These are phyloP conservation scores for Neocrepidodera transversa DNA, from an alignment of 2,888 invertebrate species.

Conservation along the genomic window DNA sequence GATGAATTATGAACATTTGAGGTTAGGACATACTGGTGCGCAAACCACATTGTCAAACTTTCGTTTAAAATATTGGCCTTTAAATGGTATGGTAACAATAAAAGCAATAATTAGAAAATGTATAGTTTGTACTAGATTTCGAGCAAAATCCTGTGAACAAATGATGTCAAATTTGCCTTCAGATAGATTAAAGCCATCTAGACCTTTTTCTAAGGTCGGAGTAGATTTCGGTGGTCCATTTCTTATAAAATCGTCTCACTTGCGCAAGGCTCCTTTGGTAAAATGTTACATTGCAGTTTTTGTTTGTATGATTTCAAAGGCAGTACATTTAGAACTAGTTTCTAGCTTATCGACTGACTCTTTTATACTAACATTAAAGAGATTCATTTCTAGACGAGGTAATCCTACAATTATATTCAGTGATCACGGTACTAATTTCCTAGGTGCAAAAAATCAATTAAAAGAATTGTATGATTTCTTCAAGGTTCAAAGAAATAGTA, in stretches of 20 bases:
- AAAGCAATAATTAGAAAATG: constrained; percentile 11
- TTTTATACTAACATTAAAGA: constrained; percentile 23
- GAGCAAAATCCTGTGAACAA: constrained; percentile 18
- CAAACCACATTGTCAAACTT: constrained; percentile 34
- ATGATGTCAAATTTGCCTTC: constrained; percentile 16
- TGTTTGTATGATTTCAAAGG: constrained; percentile 25
- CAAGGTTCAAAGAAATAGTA: background rate
- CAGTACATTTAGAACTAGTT: constrained; percentile 28
- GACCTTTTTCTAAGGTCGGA: constrained; percentile 34
- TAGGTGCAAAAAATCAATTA: constrained; percentile 12
- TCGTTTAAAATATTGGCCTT: constrained; percentile 33
- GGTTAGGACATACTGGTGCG: constrained; percentile 32
- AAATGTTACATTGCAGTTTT: constrained; percentile 29
- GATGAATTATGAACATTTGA: background rate
- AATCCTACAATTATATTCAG: constrained; percentile 23
- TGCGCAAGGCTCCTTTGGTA: constrained; percentile 26
- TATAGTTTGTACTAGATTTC: constrained; percentile 29
- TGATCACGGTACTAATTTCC: background rate
- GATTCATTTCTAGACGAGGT: constrained; percentile 30
- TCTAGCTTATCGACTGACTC: constrained; percentile 18
- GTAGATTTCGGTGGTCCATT: constrained; percentile 39
- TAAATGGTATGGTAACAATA: constrained; percentile 22
- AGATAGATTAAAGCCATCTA: constrained; percentile 18
- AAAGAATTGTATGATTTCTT: constrained; percentile 19
- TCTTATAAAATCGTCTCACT: constrained; percentile 30